phyloP scores from a whole-genome alignment of 2,113 vertebrate species.

The Philantomba maxwellii region DNA sequence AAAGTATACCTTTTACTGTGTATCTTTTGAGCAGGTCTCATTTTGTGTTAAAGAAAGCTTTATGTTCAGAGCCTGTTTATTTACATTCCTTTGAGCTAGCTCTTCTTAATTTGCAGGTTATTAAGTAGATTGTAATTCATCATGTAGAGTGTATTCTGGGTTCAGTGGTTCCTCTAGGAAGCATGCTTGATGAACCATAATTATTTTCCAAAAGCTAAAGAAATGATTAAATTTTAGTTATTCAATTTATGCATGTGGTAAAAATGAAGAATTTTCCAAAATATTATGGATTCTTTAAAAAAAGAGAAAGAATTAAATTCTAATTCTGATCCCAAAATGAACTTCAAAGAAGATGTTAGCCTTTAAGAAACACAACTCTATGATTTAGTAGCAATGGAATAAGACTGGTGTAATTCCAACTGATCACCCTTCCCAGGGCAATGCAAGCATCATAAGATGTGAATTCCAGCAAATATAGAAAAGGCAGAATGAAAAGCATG shows the following conservation, averaged over 20 bases:
- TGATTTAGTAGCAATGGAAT: background rate
- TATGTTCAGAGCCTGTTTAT: background rate
- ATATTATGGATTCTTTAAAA: background rate
- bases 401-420: background rate
- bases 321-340: background rate
- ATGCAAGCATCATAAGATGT: background rate
- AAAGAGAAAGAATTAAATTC: background rate
- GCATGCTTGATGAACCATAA: conserved; percentile 12
- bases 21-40: background rate
- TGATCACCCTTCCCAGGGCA: background rate
- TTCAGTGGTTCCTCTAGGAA: background rate
- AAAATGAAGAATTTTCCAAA: background rate
- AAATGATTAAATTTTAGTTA: background rate
- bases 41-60: background rate
- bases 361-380: background rate
- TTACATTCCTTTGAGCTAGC: background rate
- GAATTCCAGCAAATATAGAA: background rate
- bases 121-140: conserved; percentile 7
- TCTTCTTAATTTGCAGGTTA: conserved; percentile 7
- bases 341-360: background rate
- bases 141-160: background rate
- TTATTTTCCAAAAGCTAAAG: conserved; percentile 14
- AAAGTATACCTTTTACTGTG: background rate
- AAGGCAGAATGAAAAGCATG: background rate
- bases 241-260: background rate